These are phyloP conservation scores for Ariolimax columbianus DNA, from an alignment of 2,888 invertebrate genomes.

Conservation along the genomic window DNA sequence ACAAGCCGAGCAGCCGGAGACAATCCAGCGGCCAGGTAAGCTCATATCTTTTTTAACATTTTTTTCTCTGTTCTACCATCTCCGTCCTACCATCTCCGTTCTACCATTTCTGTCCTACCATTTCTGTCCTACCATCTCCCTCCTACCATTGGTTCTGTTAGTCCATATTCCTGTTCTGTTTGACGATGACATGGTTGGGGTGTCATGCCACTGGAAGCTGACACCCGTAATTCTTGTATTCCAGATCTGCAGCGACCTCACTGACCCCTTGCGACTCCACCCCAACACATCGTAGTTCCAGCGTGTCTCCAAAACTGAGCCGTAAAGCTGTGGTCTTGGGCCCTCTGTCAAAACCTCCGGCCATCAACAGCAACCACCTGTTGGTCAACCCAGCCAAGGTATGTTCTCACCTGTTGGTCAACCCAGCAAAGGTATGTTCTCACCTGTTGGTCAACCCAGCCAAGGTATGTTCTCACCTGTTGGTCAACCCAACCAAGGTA, in stretches of 20 bases:
- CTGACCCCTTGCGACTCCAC: slow-evolving; percentile 51
- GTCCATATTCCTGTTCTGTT: no score
- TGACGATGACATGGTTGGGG: no score
- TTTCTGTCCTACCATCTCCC: no score
- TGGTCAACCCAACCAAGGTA: slow-evolving; percentile 59
- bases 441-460: not conserved
- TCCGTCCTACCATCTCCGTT: no score
- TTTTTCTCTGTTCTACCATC: no score
- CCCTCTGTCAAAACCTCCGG: slow-evolving; percentile 82
- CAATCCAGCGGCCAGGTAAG: slow-evolving; percentile 31
- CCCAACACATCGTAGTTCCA: slow-evolving; percentile 62
- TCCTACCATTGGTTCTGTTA: no score
- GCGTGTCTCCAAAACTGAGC: slow-evolving; percentile 68
- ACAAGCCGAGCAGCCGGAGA: slow-evolving; percentile 39
- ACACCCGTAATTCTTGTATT: not conserved
- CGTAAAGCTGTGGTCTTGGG: slow-evolving; percentile 57
- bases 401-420: not conserved
- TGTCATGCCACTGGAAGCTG: not conserved
- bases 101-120: no score
- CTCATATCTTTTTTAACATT: not conserved
- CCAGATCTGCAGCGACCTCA: slow-evolving; percentile 19
- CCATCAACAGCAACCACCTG: slow-evolving; percentile 87
- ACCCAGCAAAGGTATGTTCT: slow-evolving; percentile 60
- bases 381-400: slow-evolving; percentile 84
- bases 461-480: not conserved